Evolutionary conservation across 2,888 invertebrate genomes (phyloP).

Genomic region (Trachelus tabidus): DNA sequence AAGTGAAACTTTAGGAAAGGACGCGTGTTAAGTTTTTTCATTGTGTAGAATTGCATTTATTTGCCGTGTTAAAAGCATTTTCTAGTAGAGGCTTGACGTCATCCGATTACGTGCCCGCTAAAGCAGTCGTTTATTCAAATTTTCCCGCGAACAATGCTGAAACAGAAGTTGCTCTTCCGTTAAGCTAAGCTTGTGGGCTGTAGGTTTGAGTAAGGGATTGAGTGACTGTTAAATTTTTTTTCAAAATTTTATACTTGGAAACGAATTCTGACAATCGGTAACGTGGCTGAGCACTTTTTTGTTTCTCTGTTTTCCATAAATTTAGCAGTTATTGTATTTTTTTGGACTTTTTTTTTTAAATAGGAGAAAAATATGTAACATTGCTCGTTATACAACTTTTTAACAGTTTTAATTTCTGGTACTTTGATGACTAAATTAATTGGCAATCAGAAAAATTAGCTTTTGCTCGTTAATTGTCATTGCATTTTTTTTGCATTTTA

Average conservation of each 20-base stretch:
- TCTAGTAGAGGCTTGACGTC: not conserved
- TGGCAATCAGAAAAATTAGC: no score
- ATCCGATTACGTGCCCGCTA: not conserved
- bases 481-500: not conserved
- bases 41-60: not conserved
- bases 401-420: not conserved
- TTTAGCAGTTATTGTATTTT: no score
- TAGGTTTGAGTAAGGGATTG: not conserved
- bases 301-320: no score
- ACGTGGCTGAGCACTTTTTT: no score
- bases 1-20: not conserved
- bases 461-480: no score
- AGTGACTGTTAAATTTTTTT: not conserved
- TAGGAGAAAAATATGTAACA: not conserved
- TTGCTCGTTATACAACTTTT: not conserved
- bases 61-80: not conserved
- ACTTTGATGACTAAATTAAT: no score
- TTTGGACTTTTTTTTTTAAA: not conserved
- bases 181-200: not conserved
- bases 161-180: not conserved
- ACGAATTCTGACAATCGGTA: no score
- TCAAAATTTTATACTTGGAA: no score
- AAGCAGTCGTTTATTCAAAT: not conserved
- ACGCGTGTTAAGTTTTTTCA: not conserved
- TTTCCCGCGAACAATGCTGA: not conserved